phyloP scores from a whole-genome alignment of 2,888 invertebrate species.

The Ommatoiulus sabulosus region DNA sequence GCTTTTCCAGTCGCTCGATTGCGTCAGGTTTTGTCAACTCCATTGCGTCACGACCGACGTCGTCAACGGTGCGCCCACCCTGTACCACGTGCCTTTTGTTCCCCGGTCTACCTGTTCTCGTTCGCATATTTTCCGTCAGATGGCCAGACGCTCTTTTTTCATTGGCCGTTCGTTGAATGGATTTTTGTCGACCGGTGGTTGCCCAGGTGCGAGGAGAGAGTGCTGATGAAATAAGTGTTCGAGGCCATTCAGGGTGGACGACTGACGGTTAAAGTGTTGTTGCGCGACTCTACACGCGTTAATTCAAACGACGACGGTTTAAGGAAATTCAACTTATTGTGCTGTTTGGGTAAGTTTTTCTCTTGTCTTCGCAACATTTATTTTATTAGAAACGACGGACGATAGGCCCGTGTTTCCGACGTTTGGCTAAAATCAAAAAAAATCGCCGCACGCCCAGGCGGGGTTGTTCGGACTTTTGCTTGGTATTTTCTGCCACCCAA shows the following conservation, averaged over 20 bases:
- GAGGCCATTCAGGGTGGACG: background rate
- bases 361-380: too few relatives aligned
- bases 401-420: too few relatives aligned
- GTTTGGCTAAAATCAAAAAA: background rate
- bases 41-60: background rate
- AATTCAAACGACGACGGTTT: background rate
- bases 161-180: slow-evolving; percentile 5
- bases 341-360: slow-evolving; percentile 4
- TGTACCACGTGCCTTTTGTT: background rate
- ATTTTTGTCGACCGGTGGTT: slow-evolving; percentile 22
- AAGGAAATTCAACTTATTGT: background rate
- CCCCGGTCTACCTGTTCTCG: background rate
- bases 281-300: background rate
- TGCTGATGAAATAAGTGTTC: background rate
- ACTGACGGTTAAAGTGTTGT: too few relatives aligned
- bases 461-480: background rate
- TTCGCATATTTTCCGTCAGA: background rate
- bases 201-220: slow-evolving; percentile 9
- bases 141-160: background rate
- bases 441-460: background rate
- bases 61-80: background rate
- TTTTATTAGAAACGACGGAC: too few relatives aligned
- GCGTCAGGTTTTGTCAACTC: too few relatives aligned
- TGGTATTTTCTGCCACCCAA: background rate
- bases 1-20: too few relatives aligned